Evolutionary conservation across 2,113 vertebrate genomes (phyloP).

Genomic region (Camelus dromedarius): DNA sequence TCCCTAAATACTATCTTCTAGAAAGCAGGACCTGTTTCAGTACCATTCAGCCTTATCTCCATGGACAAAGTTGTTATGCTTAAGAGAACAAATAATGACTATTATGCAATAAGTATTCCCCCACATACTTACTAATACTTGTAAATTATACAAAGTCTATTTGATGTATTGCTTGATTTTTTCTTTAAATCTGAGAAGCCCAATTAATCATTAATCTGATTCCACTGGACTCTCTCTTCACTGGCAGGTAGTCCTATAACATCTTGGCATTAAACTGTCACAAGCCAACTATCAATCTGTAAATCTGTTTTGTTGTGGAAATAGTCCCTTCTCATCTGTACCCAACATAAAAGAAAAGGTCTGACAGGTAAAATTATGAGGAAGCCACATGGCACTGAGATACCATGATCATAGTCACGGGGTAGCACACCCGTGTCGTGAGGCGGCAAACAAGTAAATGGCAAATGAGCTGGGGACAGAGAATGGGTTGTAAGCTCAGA

Average conservation of each 20-base stretch:
- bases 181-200: neutral
- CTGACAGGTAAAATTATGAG: conserved; percentile 45
- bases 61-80: neutral
- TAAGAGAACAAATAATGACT: conserved; percentile 30
- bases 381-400: neutral
- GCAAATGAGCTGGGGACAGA: neutral
- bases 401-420: conserved; percentile 39
- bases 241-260: conserved; percentile 10
- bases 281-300: conserved; percentile 48
- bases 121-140: neutral
- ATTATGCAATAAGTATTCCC: neutral
- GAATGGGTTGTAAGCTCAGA: neutral
- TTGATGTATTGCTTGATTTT: conserved; percentile 17
- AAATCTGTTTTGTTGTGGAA: conserved; percentile 47
- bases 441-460: conserved; percentile 59
- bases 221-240: neutral
- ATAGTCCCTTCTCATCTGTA: conserved; percentile 22
- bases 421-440: neutral
- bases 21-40: neutral
- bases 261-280: conserved; percentile 41
- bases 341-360: neutral
- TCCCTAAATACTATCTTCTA: neutral
- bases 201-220: conserved; percentile 41
- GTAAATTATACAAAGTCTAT: conserved; percentile 32
- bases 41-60: conserved; percentile 4